These are phyloP conservation scores for Gymnobelideus leadbeateri DNA, from an alignment of 2,113 vertebrate species.

Conservation along the genomic window DNA sequence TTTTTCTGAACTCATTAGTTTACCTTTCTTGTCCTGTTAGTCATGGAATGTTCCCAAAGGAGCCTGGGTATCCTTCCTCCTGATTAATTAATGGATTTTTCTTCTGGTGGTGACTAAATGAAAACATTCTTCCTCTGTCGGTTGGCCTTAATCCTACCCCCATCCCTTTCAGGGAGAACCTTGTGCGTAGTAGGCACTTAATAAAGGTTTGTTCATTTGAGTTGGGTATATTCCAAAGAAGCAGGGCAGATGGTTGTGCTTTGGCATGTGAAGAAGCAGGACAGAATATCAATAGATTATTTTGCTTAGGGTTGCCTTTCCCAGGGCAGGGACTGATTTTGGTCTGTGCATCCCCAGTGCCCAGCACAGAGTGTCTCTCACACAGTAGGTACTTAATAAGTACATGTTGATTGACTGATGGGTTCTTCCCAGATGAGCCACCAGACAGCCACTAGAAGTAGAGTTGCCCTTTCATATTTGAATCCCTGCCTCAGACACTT, in stretches of 20 bases:
- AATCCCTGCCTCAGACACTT: not conserved
- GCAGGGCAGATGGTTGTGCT: not conserved
- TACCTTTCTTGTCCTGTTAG: conserved; percentile 9
- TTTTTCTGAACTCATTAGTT: conserved; percentile 7
- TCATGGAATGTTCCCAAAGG: not conserved
- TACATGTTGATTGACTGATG: not conserved
- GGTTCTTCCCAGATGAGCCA: not conserved
- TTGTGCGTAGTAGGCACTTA: not conserved
- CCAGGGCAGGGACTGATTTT: not conserved
- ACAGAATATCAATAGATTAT: not conserved
- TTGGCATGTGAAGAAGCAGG: not conserved
- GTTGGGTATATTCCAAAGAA: not conserved
- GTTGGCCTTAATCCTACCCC: not conserved
- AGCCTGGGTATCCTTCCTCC: not conserved
- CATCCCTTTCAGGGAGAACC: not conserved
- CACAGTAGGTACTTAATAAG: not conserved
- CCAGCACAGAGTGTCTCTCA: not conserved
- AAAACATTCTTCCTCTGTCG: not conserved
- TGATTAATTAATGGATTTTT: not conserved
- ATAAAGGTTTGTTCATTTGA: not conserved
- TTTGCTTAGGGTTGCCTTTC: not conserved
- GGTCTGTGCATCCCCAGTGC: not conserved
- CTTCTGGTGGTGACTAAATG: not conserved
- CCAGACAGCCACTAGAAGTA: not conserved
- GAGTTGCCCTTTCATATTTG: not conserved